Evolutionary conservation across 2,113 vertebrate genomes (phyloP).

Genomic region (Montifringilla adamsi): DNA sequence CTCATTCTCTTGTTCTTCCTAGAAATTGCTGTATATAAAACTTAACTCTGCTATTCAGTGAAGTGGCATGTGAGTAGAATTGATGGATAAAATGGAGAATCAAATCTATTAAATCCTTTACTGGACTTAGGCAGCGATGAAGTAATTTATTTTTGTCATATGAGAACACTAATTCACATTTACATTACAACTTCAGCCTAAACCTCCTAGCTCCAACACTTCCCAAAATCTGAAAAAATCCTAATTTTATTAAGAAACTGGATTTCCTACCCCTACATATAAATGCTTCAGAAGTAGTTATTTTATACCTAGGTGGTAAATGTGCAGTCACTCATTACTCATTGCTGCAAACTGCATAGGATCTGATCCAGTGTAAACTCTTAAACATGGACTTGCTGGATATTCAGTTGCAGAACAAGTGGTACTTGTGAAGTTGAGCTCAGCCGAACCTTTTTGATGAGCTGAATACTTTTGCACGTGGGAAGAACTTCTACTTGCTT

Average conservation of each 20-base stretch:
- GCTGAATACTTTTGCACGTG: not conserved
- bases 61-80: not conserved
- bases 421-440: not conserved
- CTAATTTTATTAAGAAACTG: slow-evolving; percentile 20
- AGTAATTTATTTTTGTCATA: not conserved
- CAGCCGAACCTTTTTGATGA: not conserved
- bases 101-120: not conserved
- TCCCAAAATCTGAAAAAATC: not conserved
- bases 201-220: not conserved
- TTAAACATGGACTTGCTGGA: not conserved
- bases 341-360: not conserved
- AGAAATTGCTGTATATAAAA: not conserved
- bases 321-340: not conserved
- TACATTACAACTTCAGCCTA: not conserved
- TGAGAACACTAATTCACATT: not conserved
- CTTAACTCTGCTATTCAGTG: not conserved
- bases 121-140: not conserved
- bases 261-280: not conserved
- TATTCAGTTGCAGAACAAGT: not conserved
- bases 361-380: slow-evolving; percentile 22
- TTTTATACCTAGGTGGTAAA: not conserved
- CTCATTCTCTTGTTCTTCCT: not conserved
- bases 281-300: not conserved
- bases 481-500: not conserved
- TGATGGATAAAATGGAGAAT: not conserved